These are phyloP conservation scores for Vireo altiloquus DNA, from an alignment of 2,113 vertebrate species.

Conservation along the genomic window DNA sequence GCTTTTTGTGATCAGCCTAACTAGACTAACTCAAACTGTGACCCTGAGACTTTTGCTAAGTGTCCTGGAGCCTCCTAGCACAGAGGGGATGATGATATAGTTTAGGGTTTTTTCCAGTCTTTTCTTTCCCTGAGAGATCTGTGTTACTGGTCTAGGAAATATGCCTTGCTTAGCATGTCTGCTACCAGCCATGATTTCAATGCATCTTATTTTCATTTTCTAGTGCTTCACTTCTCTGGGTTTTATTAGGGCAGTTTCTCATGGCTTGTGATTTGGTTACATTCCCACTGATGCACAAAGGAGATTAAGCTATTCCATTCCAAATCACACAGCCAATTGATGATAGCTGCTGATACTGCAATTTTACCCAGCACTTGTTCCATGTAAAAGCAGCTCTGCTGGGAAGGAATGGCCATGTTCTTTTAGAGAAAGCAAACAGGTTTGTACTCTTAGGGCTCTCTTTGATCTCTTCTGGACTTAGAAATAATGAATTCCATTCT, in stretches of 20 bases:
- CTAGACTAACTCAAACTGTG: not conserved
- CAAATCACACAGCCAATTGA: not conserved
- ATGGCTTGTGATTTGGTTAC: not conserved
- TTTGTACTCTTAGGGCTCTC: not conserved
- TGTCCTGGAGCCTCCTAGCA: not conserved
- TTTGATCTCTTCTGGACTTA: not conserved
- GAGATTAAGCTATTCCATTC: not conserved
- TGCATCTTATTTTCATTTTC: not conserved
- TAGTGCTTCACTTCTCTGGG: not conserved
- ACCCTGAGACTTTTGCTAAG: not conserved
- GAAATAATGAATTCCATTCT: not conserved
- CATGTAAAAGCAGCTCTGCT: not conserved
- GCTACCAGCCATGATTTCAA: not conserved
- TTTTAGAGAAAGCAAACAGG: not conserved
- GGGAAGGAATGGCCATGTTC: not conserved
- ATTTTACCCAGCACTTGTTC: not conserved
- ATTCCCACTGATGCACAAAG: not conserved
- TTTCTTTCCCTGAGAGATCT: not conserved
- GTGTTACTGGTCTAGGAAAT: not conserved
- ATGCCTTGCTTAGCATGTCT: not conserved
- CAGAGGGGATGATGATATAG: rapidly evolving
- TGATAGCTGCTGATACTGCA: not conserved
- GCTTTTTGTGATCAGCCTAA: not conserved
- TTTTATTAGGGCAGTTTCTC: not conserved
- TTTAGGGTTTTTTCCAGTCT: not conserved